phyloP scores from a whole-genome alignment of 1,140 invertebrate species.

The Platorchestia sp. region DNA sequence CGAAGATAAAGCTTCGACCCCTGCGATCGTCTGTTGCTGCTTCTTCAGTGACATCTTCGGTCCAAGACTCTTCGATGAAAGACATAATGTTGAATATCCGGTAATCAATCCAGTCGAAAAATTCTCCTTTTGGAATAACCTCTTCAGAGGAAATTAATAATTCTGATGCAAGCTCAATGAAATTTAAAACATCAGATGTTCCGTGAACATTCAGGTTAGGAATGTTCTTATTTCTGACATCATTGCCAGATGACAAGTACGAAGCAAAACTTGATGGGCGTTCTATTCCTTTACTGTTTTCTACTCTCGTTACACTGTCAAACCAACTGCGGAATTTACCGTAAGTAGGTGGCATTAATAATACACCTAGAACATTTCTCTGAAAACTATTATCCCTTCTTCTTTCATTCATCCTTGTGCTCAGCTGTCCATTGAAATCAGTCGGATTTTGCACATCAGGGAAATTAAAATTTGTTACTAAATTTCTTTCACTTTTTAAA shows the following conservation, averaged over 20 bases:
- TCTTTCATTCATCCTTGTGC: not conserved
- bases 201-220: not conserved
- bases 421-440: not conserved
- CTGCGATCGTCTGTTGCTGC: not conserved
- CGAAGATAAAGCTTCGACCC: not conserved
- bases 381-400: not conserved
- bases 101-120: not conserved
- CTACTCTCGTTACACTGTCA: not conserved
- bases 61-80: not conserved
- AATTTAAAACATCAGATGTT: not conserved
- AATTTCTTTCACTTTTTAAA: not conserved
- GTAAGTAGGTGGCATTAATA: not conserved
- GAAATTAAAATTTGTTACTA: not conserved
- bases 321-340: not conserved
- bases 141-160: not conserved
- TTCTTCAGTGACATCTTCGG: not conserved
- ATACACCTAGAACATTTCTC: not conserved
- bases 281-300: not conserved
- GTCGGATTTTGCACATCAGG: not conserved
- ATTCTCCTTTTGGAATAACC: not conserved
- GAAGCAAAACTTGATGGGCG: not conserved
- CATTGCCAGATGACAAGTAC: not conserved
- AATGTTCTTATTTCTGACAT: not conserved
- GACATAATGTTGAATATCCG: not conserved
- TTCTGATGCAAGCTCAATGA: not conserved